Evolutionary conservation across 2,113 vertebrate species (phyloP).

Genomic region (Neoarius graeffei): DNA sequence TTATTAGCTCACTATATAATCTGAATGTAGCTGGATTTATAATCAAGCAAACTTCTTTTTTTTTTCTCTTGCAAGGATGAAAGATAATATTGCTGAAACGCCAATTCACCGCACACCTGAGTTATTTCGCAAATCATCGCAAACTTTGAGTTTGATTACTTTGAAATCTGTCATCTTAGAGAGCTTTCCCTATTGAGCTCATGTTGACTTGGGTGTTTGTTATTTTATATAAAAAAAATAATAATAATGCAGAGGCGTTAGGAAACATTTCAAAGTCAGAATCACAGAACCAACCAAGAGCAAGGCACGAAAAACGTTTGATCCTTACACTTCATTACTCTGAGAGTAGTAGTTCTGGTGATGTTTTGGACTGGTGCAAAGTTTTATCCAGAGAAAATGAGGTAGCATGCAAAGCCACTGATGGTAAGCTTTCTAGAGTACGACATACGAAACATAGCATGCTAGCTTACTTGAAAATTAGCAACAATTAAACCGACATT

Average conservation of each 20-base stretch:
- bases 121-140: background rate
- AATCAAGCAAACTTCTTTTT: background rate
- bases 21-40: background rate
- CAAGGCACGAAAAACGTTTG: background rate
- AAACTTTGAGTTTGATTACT: background rate
- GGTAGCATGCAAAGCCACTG: background rate
- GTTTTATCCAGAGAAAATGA: background rate
- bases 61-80: background rate
- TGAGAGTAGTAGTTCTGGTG: background rate
- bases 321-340: background rate
- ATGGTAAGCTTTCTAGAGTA: background rate
- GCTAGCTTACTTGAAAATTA: background rate
- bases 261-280: background rate
- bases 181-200: background rate
- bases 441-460: background rate
- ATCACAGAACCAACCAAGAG: background rate
- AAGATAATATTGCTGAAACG: background rate
- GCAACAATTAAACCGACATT: background rate
- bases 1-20: background rate
- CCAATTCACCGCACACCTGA: background rate
- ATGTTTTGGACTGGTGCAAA: background rate
- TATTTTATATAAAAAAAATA: background rate
- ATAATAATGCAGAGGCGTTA: no score
- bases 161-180: background rate
- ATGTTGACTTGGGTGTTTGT: background rate